A percentile compares a stretch with the other conserved stretches of the same genome.
These are phyloP conservation scores for Calliopum simillimum DNA, from an alignment of 2,888 invertebrate genomes.

Conservation along the genomic window DNA sequence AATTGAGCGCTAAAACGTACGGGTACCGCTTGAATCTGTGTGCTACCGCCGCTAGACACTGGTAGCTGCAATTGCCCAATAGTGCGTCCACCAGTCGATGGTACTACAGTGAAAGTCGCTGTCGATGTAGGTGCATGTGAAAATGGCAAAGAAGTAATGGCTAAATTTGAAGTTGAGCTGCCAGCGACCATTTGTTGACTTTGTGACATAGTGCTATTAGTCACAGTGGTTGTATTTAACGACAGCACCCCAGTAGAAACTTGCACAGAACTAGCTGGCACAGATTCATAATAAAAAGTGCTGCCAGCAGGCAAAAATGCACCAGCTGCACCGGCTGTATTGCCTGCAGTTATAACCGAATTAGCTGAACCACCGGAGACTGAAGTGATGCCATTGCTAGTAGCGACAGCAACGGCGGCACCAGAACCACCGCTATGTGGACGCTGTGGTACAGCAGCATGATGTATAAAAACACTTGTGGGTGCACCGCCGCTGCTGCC, in stretches of 20 bases:
- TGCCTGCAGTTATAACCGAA: conserved; percentile 43
- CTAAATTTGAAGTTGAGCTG: conserved; percentile 40
- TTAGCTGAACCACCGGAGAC: conserved; percentile 26
- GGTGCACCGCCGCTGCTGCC: conserved; percentile 39
- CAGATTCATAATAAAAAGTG: conserved; percentile 66
- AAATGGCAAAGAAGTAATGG: conserved; percentile 62
- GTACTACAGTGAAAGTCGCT: conserved; percentile 66
- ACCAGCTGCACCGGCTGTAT: conserved; percentile 42
- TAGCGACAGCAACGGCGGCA: conserved; percentile 38
- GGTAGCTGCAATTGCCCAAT: conserved; percentile 62
- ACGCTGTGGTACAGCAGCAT: conserved; percentile 47
- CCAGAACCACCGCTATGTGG: conserved; percentile 49
- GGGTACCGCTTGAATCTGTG: conserved; percentile 58
- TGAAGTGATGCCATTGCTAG: conserved; percentile 26
- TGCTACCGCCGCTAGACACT: conserved; percentile 49
- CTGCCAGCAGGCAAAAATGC: conserved; percentile 61
- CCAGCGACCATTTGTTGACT: conserved; percentile 48
- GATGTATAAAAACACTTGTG: conserved; percentile 60
- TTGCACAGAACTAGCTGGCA: conserved; percentile 60
- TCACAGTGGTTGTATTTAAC: conserved; percentile 63
- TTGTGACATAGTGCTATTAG: conserved; percentile 59
- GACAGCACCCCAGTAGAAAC: conserved; percentile 65
- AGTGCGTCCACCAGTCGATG: conserved; percentile 56
- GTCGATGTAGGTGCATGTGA: conserved; percentile 56
- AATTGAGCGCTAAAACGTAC: conserved; percentile 58